Conservation (phyloP, 2,888 invertebrate species). For the Odontothrips loti region DNA sequence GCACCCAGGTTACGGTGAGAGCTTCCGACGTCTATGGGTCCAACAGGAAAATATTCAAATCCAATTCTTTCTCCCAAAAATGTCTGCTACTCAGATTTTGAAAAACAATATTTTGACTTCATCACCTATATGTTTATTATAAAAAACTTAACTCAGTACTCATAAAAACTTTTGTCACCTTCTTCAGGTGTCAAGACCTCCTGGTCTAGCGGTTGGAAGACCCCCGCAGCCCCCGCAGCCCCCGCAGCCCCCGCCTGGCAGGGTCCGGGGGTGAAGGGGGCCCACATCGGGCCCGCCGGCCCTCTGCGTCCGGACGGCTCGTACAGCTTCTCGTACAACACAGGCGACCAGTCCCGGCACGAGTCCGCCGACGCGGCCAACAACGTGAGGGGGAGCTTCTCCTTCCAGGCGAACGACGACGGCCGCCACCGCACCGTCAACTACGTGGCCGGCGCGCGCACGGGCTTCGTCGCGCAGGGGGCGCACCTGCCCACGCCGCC, state of each 20-base stretch:
- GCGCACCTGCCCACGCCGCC: conserved; percentile 38
- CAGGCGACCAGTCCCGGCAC: conserved; percentile 37
- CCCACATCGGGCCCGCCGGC: neutral
- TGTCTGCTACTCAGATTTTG: too few species aligned
- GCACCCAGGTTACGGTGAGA: neutral
- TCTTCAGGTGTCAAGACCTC: neutral
- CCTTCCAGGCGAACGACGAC: conserved; percentile 37
- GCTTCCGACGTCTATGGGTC: too few species aligned
- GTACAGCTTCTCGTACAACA: conserved; percentile 39
- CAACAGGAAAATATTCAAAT: neutral
- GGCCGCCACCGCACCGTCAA: conserved; percentile 34
- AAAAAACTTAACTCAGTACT: too few species aligned
- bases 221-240: neutral
- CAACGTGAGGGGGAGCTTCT: conserved; percentile 39
- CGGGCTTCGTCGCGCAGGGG: conserved; percentile 42
- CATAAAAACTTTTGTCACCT: too few species aligned
- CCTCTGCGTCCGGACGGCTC: conserved; percentile 38
- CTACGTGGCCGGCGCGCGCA: conserved; percentile 42
- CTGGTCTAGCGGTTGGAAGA: neutral
- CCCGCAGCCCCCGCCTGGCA: neutral
- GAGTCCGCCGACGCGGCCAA: conserved; percentile 38
- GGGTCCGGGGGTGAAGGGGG: neutral
- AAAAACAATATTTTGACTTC: too few species aligned
- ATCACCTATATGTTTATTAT: too few species aligned
- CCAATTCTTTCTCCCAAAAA: too few species aligned